Conservation (phyloP, 2,113 vertebrate genomes). For the Hyperopisus bebe region DNA sequence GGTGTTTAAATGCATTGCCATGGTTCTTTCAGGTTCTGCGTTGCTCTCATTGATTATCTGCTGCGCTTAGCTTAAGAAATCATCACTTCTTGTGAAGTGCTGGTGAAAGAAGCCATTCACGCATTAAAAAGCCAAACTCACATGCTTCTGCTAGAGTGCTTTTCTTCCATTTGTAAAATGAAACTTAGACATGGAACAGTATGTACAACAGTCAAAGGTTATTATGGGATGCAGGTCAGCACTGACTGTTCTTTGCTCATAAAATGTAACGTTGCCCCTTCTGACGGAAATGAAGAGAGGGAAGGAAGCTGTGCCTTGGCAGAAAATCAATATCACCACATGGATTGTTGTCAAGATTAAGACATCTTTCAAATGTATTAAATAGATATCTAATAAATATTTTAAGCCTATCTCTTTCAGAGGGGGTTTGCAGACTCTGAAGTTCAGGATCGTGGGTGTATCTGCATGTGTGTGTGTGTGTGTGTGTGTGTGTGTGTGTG, state of each 20-base stretch:
- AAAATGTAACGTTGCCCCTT: slow-evolving; percentile 9
- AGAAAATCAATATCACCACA: slow-evolving; percentile 25
- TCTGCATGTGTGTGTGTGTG: background rate
- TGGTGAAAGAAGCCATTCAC: background rate
- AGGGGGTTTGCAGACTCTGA: background rate
- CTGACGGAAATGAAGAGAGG: slow-evolving; percentile 7
- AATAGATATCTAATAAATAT: slow-evolving; percentile 13
- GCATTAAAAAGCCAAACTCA: background rate
- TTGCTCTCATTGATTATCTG: background rate
- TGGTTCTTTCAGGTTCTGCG: background rate
- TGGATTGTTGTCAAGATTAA: slow-evolving; percentile 18
- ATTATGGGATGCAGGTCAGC: background rate
- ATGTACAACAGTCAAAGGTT: background rate
- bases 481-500: background rate
- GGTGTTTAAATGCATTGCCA: background rate
- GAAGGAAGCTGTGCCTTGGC: background rate
- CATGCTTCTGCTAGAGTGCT: background rate
- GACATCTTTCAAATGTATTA: slow-evolving; percentile 13
- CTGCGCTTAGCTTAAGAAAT: background rate
- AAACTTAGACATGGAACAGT: background rate
- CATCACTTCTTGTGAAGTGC: background rate
- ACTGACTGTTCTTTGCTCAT: background rate
- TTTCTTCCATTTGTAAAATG: background rate
- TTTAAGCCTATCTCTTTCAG: background rate
- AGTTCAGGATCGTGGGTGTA: background rate